Conservation (phyloP, 2,888 invertebrate genomes). For the Drosophila nr. fundita region DNA sequence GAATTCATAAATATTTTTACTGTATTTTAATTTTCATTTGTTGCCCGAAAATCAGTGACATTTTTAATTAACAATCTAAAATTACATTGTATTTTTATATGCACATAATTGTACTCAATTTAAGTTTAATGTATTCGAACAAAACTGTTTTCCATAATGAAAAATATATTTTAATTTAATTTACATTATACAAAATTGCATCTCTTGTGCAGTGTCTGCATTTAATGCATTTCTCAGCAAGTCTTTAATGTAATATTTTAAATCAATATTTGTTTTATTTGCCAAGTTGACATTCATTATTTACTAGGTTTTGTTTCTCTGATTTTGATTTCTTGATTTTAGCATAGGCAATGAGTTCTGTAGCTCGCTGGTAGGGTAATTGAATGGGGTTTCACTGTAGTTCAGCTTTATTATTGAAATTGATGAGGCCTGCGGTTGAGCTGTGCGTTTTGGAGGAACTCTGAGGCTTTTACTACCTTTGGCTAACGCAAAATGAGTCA, state of each 20-base stretch:
- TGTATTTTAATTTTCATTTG: background rate
- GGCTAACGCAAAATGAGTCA: constrained; percentile 31
- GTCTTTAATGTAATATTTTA: background rate
- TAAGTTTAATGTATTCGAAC: background rate
- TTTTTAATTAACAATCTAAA: background rate
- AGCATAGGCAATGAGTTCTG: constrained; percentile 6
- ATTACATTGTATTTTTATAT: background rate
- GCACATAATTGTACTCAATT: background rate
- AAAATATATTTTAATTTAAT: background rate
- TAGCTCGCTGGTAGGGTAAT: constrained; percentile 30
- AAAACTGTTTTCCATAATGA: background rate
- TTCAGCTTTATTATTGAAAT: constrained; percentile 57
- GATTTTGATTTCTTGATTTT: background rate
- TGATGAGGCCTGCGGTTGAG: constrained; percentile 52
- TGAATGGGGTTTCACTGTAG: constrained; percentile 41
- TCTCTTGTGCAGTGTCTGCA: background rate
- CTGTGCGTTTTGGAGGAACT: constrained; percentile 6
- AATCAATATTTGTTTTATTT: background rate
- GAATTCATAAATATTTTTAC: background rate
- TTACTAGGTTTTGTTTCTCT: background rate
- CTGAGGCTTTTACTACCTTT: constrained; percentile 7
- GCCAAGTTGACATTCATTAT: background rate
- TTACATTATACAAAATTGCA: background rate
- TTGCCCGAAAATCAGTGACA: background rate
- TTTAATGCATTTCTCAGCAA: background rate